Percentiles rank a stretch among this genome's conserved stretches.
These are phyloP conservation scores for Microplitis mediator DNA, from an alignment of 1,140 invertebrate genomes.

Conservation along the genomic window DNA sequence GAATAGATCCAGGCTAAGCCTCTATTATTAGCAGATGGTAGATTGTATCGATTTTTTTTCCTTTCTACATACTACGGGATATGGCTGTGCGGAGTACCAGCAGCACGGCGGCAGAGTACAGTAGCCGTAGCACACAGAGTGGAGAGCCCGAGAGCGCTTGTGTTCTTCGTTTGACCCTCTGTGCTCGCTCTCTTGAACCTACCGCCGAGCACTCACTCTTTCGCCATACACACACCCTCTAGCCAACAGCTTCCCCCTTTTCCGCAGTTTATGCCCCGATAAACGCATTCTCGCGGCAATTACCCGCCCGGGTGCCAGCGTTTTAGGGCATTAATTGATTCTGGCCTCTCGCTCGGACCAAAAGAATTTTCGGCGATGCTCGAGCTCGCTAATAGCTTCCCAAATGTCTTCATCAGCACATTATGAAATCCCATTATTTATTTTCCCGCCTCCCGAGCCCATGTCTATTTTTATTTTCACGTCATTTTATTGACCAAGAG, in stretches of 20 bases:
- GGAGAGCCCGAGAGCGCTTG: not conserved
- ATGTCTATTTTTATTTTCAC: too few species aligned
- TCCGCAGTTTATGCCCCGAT: slow-evolving; percentile 52
- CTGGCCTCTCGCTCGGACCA: slow-evolving; percentile 18
- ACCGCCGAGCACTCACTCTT: slow-evolving; percentile 34
- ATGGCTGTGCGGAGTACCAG: slow-evolving; percentile 23
- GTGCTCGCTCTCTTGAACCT: slow-evolving; percentile 26
- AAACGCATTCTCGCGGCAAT: slow-evolving; percentile 57
- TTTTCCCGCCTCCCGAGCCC: too few species aligned
- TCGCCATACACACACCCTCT: slow-evolving; percentile 18
- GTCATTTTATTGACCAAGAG: too few species aligned
- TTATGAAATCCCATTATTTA: too few species aligned
- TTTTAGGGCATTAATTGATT: slow-evolving; percentile 57
- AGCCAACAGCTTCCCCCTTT: slow-evolving; percentile 17
- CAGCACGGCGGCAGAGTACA: too few species aligned
- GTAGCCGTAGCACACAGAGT: not conserved
- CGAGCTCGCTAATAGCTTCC: not conserved
- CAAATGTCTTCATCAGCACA: not conserved
- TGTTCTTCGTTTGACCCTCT: slow-evolving; percentile 36
- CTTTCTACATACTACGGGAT: not conserved
- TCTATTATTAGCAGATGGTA: slow-evolving; percentile 61
- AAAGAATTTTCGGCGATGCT: not conserved
- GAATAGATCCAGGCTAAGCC: slow-evolving; percentile 51
- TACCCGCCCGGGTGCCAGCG: slow-evolving; percentile 48
- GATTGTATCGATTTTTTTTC: slow-evolving; percentile 60